phyloP scores from a whole-genome alignment of 2,113 vertebrate species.

The Odobenus rosmarus region DNA sequence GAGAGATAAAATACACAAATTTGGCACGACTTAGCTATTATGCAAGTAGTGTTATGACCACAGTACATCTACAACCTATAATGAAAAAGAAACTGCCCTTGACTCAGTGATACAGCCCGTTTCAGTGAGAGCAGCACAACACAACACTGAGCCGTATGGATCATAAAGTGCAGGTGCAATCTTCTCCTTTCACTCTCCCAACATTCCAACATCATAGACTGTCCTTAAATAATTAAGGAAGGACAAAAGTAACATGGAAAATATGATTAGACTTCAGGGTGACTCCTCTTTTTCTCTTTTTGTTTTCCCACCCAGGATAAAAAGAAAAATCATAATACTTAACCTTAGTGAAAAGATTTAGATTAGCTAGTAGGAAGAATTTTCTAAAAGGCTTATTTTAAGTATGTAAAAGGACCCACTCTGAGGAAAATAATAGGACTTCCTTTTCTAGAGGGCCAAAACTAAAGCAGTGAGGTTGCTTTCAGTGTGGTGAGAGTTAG shows the following conservation, averaged over 20 bases:
- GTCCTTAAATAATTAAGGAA: slow-evolving; percentile 16
- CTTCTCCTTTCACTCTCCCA: not conserved
- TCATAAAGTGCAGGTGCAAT: not conserved
- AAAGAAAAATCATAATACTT: slow-evolving; percentile 32
- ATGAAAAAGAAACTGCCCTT: not conserved
- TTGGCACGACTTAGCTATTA: not conserved
- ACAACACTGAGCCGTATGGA: not conserved
- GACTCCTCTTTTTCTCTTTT: not conserved
- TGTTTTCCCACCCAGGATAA: not conserved
- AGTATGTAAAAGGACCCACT: not conserved
- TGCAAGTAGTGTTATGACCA: not conserved
- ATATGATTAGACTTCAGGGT: not conserved
- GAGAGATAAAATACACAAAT: slow-evolving; percentile 38
- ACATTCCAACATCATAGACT: not conserved
- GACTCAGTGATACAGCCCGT: not conserved
- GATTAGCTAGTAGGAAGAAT: not conserved
- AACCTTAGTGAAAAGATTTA: slow-evolving; percentile 34
- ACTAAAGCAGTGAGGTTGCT: not conserved
- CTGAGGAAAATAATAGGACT: not conserved
- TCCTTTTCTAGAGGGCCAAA: slow-evolving; percentile 6
- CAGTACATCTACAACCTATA: not conserved
- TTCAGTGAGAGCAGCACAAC: not conserved
- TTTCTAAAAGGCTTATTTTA: slow-evolving; percentile 29
- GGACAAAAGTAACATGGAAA: not conserved
- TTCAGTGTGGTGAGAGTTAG: not conserved